Base-by-base conservation (phyloP, 2,888 invertebrate species). In the Apamea crenata region DNA sequence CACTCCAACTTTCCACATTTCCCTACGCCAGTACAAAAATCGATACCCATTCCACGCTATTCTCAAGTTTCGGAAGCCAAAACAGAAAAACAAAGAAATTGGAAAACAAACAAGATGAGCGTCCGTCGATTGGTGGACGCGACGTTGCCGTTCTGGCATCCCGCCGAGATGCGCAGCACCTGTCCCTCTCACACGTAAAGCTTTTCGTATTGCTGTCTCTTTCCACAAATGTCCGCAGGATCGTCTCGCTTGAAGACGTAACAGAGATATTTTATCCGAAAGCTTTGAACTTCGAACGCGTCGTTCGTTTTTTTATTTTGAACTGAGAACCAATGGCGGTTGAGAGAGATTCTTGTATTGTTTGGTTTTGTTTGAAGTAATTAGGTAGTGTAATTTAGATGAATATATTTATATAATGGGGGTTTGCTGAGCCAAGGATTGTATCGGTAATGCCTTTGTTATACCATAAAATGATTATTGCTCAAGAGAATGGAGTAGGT, bases 241-340 rank as follows among this genome's bases (percentile, higher is more conserved):
- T 96, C 94, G 96, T 96, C 93, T 94, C 95, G 96, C 95, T 96
- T 96, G 89, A 96, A 96, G 96, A 96, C 96, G 94, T 93, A 96
- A 95, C 96, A 93, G 95, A 96, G 96, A 96, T 96, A 96, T 95
- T 95, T 95, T 93, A 95, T 95, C 95, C 94, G 94, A 93, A 94
- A 95, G 95, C 96, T 96, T 90, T 79, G 93, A 95, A 93, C 93
- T 95, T 95, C 92, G 95, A 94, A 96, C 74, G 80, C 94, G 94
- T 81, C 92, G 94, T 87, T 88, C 89, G 87, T 95, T 36, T 36
- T 95, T 94, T 95, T 94, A 94, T 96, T 95, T 93, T 88, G 93
- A 92, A 91, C 90, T 86, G 86, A 87, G 90, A 92, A 90, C 95
- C 95, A 95, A 94, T 94, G 91, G 90, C 89, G 92, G 87, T 83